Base-by-base conservation (phyloP, 2,113 vertebrate species). In the Montifringilla adamsi region DNA sequence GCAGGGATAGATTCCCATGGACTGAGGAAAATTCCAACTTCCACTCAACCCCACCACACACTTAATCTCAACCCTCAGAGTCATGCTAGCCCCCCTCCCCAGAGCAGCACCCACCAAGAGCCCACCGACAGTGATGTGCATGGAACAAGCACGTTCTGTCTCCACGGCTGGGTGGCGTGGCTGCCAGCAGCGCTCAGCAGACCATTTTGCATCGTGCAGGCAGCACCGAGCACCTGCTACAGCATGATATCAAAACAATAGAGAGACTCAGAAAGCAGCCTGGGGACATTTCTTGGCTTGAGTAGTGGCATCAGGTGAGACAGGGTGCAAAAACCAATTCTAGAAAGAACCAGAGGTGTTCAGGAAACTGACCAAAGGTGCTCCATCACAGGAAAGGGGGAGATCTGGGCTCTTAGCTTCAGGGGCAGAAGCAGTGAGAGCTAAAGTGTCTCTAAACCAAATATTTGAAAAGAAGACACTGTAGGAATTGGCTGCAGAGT, bases 101-200 rank as follows among this genome's bases (percentile, higher is more conserved):
- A 55, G 11, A 59, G 47, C 16, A 73, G 44, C 43, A 76, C 10
- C 10, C 56, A 30, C 20, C 35, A 1, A n/a, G 11, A 84, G 44
- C 35, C 28, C 39, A 56, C 20, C 30, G 11, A 22, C 30, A 80
- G 27, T 0, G 1, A 26, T 3, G 13, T 37, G 6, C 33, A 19
- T 9, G 2, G 9, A 63, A 49, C 20, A 33, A 1, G n/a, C 56
- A 35, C 0, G 0, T 22, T 14, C 21, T 30, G 6, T 55, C 16
- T 64, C 35, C 8, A 1, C 16, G 41, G 11, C 13, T 23, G 33
- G 62, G 27, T 44, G 47, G n/a, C 0, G 0, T 33, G 24, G 27
- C 27, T 84, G 68, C 39, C 58, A 46, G 81, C 33, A 1, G 56
- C 52, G 23, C 37, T n/a, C 35, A 15, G 39, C 49, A 75, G 43